A percentile compares a stretch with the other conserved stretches of the same genome.
Evolutionary conservation across 2,113 vertebrate genomes (phyloP).

Genomic region (Pituophis catenifer): DNA sequence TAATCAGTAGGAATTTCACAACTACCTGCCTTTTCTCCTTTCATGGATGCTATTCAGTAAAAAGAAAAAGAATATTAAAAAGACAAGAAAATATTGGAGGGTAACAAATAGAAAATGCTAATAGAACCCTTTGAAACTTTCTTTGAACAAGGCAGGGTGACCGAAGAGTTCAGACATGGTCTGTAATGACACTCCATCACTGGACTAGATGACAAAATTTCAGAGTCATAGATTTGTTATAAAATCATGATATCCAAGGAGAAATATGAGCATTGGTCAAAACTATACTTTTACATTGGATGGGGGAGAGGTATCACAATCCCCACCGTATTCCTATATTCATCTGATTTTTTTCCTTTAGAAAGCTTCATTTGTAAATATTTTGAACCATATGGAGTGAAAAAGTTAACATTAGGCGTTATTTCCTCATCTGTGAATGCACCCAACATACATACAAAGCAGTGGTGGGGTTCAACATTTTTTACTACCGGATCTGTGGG

Average conservation of each 20-base stretch:
- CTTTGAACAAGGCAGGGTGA: not conserved
- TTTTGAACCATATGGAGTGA: conserved; percentile 34
- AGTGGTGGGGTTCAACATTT: no score
- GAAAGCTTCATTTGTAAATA: conserved; percentile 30
- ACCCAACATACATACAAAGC: not conserved
- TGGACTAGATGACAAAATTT: not conserved
- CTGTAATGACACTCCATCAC: not conserved
- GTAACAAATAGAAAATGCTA: not conserved
- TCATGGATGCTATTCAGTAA: not conserved
- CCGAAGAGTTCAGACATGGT: not conserved
- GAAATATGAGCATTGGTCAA: accelerated
- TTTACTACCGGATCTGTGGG: no score
- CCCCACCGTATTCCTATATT: not conserved
- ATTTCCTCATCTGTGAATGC: not conserved
- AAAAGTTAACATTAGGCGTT: not conserved
- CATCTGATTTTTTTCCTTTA: conserved; percentile 46
- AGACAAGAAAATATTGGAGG: not conserved
- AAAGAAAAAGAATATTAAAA: not conserved
- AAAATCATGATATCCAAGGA: not conserved
- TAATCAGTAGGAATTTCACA: not conserved
- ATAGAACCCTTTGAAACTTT: not conserved
- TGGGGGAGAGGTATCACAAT: accelerated
- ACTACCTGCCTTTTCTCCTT: not conserved
- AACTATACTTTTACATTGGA: not conserved
- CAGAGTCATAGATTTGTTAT: not conserved